Evolutionary conservation across 2,797 vertebrate species (phyloP).

Genomic region (Enteromius afrohamiltoni): DNA sequence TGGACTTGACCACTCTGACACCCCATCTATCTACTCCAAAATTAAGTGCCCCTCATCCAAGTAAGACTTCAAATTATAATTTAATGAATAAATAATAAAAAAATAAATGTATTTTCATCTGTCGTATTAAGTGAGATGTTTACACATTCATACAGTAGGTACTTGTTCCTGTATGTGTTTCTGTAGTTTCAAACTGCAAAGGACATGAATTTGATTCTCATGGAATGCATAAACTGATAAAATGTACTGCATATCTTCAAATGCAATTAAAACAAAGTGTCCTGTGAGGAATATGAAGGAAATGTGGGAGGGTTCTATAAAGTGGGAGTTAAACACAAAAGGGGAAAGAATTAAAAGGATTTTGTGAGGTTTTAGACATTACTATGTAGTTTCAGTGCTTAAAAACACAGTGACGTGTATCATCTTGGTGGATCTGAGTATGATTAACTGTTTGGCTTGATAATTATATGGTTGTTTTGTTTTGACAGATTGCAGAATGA

Average conservation of each 20-base stretch:
- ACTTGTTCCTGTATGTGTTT: background rate
- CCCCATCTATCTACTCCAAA: background rate
- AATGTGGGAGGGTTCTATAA: background rate
- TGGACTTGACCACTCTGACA: background rate
- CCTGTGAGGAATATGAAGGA: background rate
- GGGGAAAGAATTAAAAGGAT: background rate
- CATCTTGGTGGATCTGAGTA: background rate
- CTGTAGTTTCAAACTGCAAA: background rate
- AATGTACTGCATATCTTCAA: background rate
- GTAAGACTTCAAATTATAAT: slow-evolving; percentile 7
- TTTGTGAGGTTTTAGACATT: background rate
- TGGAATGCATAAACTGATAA: background rate
- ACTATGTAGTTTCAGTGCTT: background rate
- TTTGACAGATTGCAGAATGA: slow-evolving; percentile 65
- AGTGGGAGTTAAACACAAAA: background rate
- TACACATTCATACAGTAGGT: background rate
- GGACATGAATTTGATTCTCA: background rate
- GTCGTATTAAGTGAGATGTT: background rate
- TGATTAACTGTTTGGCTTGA: background rate
- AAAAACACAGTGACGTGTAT: background rate
- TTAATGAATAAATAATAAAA: too few species aligned
- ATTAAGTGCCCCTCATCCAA: slow-evolving; percentile 19
- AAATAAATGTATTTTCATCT: background rate
- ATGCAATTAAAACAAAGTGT: background rate
- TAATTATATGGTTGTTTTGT: background rate